Evolutionary conservation across 92 coral and sea anemone species (phyloP).

Genomic region (Zoanthus solanderi): DNA sequence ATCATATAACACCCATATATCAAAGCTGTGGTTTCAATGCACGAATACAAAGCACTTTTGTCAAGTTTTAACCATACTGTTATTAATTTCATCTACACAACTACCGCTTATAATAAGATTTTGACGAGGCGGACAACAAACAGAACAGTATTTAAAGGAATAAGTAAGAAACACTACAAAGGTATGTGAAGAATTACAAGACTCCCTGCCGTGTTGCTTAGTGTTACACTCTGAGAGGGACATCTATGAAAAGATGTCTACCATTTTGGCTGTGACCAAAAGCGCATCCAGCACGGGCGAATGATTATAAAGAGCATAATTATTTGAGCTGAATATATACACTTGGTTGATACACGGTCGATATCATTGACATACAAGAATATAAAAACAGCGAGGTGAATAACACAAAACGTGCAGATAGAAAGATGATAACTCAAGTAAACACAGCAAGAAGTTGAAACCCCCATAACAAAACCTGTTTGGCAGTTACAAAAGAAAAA

Average conservation of each 20-base stretch:
- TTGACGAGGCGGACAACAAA: not conserved
- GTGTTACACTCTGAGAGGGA: constrained; percentile 7
- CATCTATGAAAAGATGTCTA: constrained; percentile 8
- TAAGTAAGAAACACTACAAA: not conserved
- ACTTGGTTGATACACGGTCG: constrained; percentile 6
- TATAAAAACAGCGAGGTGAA: not conserved
- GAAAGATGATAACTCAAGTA: not conserved
- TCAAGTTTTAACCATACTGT: not conserved
- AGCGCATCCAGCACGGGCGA: constrained; percentile 12
- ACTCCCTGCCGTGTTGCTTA: constrained; percentile 39
- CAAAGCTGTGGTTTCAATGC: constrained; percentile 22
- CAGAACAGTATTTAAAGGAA: constrained; percentile 14
- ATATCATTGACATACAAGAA: constrained; percentile 12
- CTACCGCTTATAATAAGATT: not conserved
- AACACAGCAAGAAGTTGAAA: constrained; percentile 23
- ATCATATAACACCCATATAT: constrained; percentile 32
- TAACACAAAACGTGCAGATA: constrained; percentile 3
- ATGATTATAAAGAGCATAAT: not conserved
- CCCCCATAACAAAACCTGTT: constrained; percentile 34
- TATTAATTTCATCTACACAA: not conserved
- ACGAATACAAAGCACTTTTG: constrained; percentile 16
- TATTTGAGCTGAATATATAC: constrained; percentile 14
- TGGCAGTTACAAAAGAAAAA: constrained; percentile 31
- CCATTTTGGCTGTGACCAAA: constrained; percentile 25
- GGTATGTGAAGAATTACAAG: constrained; percentile 41